These are phyloP conservation scores for Drosophila helvetica DNA, from an alignment of 2,888 invertebrate species.

Conservation along the genomic window DNA sequence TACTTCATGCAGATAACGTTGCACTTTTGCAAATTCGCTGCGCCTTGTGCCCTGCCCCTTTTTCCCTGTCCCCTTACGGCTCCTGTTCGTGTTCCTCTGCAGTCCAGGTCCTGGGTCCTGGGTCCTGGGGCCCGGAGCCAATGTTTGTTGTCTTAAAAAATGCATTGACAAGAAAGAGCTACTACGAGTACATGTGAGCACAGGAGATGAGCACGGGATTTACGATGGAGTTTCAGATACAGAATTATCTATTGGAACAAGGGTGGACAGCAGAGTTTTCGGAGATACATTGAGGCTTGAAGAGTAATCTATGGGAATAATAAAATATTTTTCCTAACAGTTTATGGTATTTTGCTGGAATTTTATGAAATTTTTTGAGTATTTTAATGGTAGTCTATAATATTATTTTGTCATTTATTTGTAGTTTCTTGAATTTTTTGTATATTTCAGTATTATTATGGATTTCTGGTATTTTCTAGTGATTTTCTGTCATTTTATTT, in stretches of 20 bases:
- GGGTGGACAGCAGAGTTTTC: background rate
- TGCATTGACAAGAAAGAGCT: slow-evolving; percentile 63
- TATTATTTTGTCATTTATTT: no score
- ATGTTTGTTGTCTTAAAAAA: slow-evolving; percentile 69
- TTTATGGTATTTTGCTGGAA: no score
- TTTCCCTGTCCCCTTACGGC: background rate
- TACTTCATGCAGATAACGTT: slow-evolving; percentile 70
- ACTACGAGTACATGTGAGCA: slow-evolving; percentile 6
- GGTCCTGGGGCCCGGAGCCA: slow-evolving; percentile 5
- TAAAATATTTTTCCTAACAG: no score
- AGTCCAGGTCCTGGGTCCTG: slow-evolving; percentile 7
- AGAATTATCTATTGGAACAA: background rate
- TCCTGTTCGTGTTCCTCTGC: background rate
- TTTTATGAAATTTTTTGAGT: no score
- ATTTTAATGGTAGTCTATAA: no score
- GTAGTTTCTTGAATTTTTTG: no score
- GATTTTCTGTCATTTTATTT: no score
- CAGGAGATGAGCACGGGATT: background rate
- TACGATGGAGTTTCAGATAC: slow-evolving; percentile 4
- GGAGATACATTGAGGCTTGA: background rate
- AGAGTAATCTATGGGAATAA: no score
- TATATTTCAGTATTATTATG: no score
- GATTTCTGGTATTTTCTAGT: no score
- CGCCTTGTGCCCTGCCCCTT: slow-evolving; percentile 11
- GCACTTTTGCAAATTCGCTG: slow-evolving; percentile 60